Percentiles rank a stretch among this genome's conserved stretches.
phyloP scores from a whole-genome alignment of 2,888 invertebrate genomes.

The Merodon equestris region DNA sequence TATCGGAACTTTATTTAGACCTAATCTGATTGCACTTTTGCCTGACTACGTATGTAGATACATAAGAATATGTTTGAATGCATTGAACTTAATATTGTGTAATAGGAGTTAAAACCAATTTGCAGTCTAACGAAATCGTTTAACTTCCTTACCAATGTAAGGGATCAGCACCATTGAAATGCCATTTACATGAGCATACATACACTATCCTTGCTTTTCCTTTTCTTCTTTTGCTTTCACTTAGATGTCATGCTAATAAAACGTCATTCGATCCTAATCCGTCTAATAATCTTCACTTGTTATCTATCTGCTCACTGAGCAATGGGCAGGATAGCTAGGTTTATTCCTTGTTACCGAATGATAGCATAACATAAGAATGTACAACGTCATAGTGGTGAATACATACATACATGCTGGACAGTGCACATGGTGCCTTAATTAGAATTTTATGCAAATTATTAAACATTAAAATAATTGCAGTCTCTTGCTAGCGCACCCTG shows the following conservation, averaged over 20 bases:
- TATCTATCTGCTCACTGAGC: slow-evolving; percentile 50
- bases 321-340: slow-evolving; percentile 13
- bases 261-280: slow-evolving; percentile 59
- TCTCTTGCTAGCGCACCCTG: slow-evolving; percentile 40
- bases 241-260: slow-evolving; percentile 39
- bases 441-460: slow-evolving; percentile 68
- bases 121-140: no score
- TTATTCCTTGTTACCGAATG: slow-evolving; percentile 22
- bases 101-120: no score
- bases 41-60: no score
- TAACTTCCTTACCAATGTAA: not conserved
- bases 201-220: not conserved
- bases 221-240: slow-evolving; percentile 13
- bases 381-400: slow-evolving; percentile 28
- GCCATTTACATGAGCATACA: slow-evolving; percentile 15
- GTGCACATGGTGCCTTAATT: slow-evolving; percentile 54
- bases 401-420: slow-evolving; percentile 19
- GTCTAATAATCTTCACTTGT: slow-evolving; percentile 38
- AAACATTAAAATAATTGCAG: slow-evolving; percentile 67
- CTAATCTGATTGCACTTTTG: no score
- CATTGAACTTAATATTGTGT: no score
- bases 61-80: no score
- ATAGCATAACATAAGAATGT: no score
- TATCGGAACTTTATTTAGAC: no score
- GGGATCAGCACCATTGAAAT: slow-evolving; percentile 34